phyloP scores from a whole-genome alignment of 2,113 vertebrate species.

The Limanda limanda region DNA sequence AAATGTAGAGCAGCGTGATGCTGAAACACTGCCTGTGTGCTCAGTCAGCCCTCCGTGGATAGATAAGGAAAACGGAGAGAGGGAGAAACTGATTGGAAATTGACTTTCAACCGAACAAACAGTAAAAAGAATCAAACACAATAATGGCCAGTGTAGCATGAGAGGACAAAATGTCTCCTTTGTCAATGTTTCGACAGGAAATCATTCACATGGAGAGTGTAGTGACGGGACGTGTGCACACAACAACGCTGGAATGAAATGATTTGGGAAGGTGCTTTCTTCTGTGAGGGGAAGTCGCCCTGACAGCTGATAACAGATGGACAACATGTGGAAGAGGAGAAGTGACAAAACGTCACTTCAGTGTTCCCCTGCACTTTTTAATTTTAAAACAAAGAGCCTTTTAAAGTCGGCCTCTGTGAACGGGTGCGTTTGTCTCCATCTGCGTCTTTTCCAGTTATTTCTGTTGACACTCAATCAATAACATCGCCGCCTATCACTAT shows the following conservation, averaged over 20 bases:
- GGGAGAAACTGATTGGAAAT: constrained; percentile 17
- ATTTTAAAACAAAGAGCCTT: constrained; percentile 56
- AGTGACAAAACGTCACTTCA: constrained; percentile 56
- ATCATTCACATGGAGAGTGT: constrained; percentile 32
- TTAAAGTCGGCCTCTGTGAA: constrained; percentile 44
- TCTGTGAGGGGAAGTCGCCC: constrained; percentile 42
- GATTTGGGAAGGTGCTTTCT: constrained; percentile 38
- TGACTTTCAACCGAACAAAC: constrained; percentile 40
- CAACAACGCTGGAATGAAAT: constrained; percentile 23
- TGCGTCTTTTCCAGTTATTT: constrained; percentile 38
- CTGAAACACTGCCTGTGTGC: constrained; percentile 45
- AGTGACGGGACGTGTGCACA: constrained; percentile 27
- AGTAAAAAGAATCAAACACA: constrained; percentile 16
- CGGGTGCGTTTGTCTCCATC: constrained; percentile 16
- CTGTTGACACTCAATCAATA: constrained; percentile 61
- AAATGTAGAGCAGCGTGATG: constrained; percentile 57
- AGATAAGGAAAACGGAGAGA: constrained; percentile 20
- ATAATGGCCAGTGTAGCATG: constrained; percentile 20
- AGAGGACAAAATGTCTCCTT: constrained; percentile 37
- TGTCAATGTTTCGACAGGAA: constrained; percentile 22
- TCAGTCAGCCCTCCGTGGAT: constrained; percentile 14
- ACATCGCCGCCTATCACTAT: constrained; percentile 35
- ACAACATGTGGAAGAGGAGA: constrained; percentile 45
- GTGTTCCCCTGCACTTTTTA: constrained; percentile 45
- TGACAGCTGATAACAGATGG: constrained; percentile 67